Base-by-base conservation (phyloP, 1,140 invertebrate species). In the Pygmarrhopalites habei region DNA sequence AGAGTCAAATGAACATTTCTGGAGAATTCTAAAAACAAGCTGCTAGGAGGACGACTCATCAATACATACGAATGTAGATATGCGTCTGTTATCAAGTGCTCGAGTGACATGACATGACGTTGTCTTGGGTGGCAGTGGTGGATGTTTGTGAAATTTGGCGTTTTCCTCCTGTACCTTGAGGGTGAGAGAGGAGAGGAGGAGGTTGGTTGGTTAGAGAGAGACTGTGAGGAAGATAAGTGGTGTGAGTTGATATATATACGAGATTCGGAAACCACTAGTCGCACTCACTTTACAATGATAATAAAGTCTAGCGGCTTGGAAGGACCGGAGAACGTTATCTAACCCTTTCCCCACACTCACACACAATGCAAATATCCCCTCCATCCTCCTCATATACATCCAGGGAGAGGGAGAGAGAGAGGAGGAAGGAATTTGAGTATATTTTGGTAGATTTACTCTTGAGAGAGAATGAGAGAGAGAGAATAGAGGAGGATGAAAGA, bases 271-370 rank as follows among this genome's bases (percentile, higher is more conserved):
- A 52, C 49, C 44, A 25, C 5, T 47, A 47, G n/a, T 47, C 5
- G 23, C 5, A 47, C n/a, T 10, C 21, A 28, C 49, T 52, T 7
- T 7, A 12, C 28, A 26, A 52, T 52, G 14, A 26, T 23, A 52
- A 52, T 52, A 52, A 52, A 52, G 28, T 52, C 25, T 52, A 52
- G 49, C 49, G 23, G 49, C 5, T 29, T 52, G 49, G 49, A 52
- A 52, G 28, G 5, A 26, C 7, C 19, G 7, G 4, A 4, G n/a
- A 7, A 29, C 17, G 44, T 21, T n/a, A 47, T 47, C 19, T 52
- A 52, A 52, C 49, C 49, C 49, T 52, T 52, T 52, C 25, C 4
- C 14, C 21, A 52, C 44, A 17, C 10, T 46, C n/a, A n/a, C 44
- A 46, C 44, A 46, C 15, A n/a, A 21, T 46, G 21, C 15, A 46